phyloP scores from a whole-genome alignment of 1,140 invertebrate species.

The Aphidius ervi region DNA sequence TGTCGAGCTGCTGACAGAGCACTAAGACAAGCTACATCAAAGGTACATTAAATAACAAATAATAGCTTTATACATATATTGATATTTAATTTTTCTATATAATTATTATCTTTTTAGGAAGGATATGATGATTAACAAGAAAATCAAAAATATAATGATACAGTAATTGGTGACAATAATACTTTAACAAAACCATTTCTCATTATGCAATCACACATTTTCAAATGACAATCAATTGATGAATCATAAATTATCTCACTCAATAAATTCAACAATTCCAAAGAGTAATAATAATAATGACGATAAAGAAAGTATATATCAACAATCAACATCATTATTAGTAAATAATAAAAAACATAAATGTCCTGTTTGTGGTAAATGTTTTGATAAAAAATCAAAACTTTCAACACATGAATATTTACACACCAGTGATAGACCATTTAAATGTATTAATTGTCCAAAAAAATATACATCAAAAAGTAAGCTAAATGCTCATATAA shows the following conservation, averaged over 20 bases:
- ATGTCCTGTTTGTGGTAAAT: slow-evolving; percentile 48
- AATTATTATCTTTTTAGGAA: too few species aligned
- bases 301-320: too few species aligned
- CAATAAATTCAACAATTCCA: too few species aligned
- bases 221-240: slow-evolving; percentile 40
- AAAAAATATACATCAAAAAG: slow-evolving; percentile 47
- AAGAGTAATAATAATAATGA: too few species aligned
- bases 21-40: slow-evolving; percentile 45
- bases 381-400: slow-evolving; percentile 49
- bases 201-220: slow-evolving; percentile 42
- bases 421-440: slow-evolving; percentile 44
- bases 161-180: slow-evolving; percentile 1
- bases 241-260: slow-evolving; percentile 41
- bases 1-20: slow-evolving; percentile 49
- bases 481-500: slow-evolving; percentile 47
- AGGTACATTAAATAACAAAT: too few species aligned
- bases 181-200: slow-evolving; percentile 36
- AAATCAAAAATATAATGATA: too few species aligned
- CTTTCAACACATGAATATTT: slow-evolving; percentile 42
- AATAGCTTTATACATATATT: too few species aligned
- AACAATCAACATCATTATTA: background rate
- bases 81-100: too few species aligned
- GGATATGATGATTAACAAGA: too few species aligned
- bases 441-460: slow-evolving; percentile 41
- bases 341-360: slow-evolving; percentile 32